These are phyloP conservation scores for Zootoca vivipara DNA, from an alignment of 2,113 vertebrate genomes.

Conservation along the genomic window DNA sequence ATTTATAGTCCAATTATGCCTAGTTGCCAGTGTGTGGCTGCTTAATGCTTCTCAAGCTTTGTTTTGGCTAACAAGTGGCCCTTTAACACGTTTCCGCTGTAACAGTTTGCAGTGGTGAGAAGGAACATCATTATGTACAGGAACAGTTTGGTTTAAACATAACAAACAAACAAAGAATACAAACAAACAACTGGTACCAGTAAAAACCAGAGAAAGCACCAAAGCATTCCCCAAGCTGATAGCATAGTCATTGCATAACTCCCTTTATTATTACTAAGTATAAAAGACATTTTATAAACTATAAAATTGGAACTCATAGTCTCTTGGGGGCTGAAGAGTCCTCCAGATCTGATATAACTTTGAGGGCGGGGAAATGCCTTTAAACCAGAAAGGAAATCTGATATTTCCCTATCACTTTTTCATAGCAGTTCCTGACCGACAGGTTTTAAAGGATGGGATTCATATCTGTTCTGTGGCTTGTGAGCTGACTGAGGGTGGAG, in stretches of 20 bases:
- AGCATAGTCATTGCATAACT: constrained; percentile 86
- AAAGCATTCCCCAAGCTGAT: constrained; percentile 83
- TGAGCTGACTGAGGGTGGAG: constrained; percentile 86
- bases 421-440: constrained; percentile 70
- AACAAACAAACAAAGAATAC: constrained; percentile 20
- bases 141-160: constrained; percentile 74
- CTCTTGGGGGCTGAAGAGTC: constrained; percentile 84
- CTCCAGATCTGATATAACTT: constrained; percentile 83
- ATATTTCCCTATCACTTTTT: constrained; percentile 68
- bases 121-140: constrained; percentile 80
- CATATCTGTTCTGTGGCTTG: constrained; percentile 96
- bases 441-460: constrained; percentile 93
- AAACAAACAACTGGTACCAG: constrained; percentile 87
- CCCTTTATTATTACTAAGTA: constrained; percentile 84
- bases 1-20: constrained; percentile 68
- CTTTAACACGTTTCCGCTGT: constrained; percentile 71
- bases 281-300: constrained; percentile 85
- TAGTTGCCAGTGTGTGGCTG: constrained; percentile 60
- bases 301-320: constrained; percentile 90
- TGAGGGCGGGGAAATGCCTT: constrained; percentile 74
- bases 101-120: constrained; percentile 67
- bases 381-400: constrained; percentile 69
- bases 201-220: constrained; percentile 81
- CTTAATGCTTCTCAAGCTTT: constrained; percentile 68
- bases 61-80: constrained; percentile 70